Conservation (phyloP, 2,888 invertebrate species). For the Trachelus troglodyta region DNA sequence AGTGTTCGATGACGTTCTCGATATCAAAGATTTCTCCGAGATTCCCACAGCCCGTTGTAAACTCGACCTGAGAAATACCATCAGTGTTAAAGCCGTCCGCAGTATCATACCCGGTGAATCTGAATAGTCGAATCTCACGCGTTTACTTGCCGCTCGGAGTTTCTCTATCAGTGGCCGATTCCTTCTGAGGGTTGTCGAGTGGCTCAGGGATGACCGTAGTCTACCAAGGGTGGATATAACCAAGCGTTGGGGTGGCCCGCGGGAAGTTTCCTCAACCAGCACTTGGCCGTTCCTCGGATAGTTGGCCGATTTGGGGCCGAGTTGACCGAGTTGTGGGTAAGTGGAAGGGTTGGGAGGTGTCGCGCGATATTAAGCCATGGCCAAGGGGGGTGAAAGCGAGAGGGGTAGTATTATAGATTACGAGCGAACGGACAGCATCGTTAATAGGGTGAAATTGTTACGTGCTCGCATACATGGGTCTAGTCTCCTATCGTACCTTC, state of each 20-base stretch:
- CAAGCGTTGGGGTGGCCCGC: neutral
- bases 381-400: neutral
- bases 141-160: neutral
- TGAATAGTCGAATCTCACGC: neutral
- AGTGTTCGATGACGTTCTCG: neutral
- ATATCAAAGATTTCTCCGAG: neutral
- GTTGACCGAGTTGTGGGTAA: conserved; percentile 48
- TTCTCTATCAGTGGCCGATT: neutral
- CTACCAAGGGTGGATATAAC: neutral
- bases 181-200: neutral
- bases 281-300: conserved; percentile 34
- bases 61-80: neutral
- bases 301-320: conserved; percentile 48
- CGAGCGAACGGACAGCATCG: neutral
- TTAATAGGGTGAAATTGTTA: neutral
- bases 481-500: neutral
- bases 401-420: neutral
- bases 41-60: neutral
- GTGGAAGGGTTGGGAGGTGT: conserved; percentile 25
- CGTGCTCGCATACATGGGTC: neutral
- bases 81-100: neutral
- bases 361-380: neutral
- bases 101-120: conserved; percentile 1
- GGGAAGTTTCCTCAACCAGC: neutral
- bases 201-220: neutral